These are phyloP conservation scores for Bovichtus diacanthus DNA, from an alignment of 2,797 vertebrate genomes.

Conservation along the genomic window DNA sequence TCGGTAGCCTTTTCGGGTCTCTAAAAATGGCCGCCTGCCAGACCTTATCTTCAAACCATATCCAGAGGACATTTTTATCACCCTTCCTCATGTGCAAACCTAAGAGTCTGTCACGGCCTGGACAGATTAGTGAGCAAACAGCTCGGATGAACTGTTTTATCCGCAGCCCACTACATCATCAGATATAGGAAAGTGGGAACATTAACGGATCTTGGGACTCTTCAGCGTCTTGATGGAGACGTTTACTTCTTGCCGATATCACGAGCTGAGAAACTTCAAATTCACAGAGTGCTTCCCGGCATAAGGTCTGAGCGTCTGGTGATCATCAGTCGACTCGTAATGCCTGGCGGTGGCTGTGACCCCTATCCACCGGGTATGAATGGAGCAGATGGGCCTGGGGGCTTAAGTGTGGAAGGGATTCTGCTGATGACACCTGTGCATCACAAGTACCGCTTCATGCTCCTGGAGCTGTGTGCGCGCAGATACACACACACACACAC, in stretches of 20 bases:
- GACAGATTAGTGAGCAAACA: constrained; percentile 49
- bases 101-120: constrained; percentile 34
- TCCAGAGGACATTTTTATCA: constrained; percentile 67
- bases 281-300: constrained; percentile 7
- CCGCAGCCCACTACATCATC: constrained; percentile 38
- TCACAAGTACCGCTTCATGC: constrained; percentile 21
- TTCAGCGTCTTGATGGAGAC: neutral
- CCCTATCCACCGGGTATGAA: constrained; percentile 44
- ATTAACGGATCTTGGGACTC: constrained; percentile 7
- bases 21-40: constrained; percentile 48
- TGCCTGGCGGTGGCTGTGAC: constrained; percentile 45
- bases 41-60: constrained; percentile 58
- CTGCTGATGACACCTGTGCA: constrained; percentile 70
- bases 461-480: constrained; percentile 19
- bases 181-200: constrained; percentile 31
- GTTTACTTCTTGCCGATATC: constrained; percentile 22
- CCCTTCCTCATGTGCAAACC: constrained; percentile 50
- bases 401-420: constrained; percentile 56
- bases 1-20: constrained; percentile 23
- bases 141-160: constrained; percentile 46
- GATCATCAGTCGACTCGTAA: constrained; percentile 36
- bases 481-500: no score
- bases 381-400: constrained; percentile 72
- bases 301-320: constrained; percentile 38
- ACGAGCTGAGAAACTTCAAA: neutral